Conservation (phyloP, 2,797 vertebrate genomes). For the Furcifer pardalis region DNA sequence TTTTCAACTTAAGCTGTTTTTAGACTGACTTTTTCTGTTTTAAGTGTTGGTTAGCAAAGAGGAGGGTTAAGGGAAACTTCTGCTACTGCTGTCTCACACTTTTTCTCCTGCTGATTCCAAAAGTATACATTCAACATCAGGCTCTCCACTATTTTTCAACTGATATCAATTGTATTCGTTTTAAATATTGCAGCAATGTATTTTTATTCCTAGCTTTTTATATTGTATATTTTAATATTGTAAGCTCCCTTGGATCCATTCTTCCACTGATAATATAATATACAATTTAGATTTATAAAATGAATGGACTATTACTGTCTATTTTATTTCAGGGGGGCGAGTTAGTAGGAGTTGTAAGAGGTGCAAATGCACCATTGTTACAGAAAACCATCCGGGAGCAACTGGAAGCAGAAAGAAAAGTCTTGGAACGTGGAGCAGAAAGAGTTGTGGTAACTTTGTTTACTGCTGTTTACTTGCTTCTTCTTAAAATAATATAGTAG, state of each 20-base stretch:
- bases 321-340: slow-evolving; percentile 83
- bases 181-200: no score
- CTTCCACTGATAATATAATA: background rate
- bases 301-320: background rate
- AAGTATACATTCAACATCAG: no score
- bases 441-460: slow-evolving; percentile 77
- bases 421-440: slow-evolving; percentile 77
- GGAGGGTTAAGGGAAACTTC: no score
- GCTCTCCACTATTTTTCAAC: no score
- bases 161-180: no score
- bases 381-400: slow-evolving; percentile 88
- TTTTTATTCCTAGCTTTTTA: no score
- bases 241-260: background rate
- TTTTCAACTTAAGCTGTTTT: no score
- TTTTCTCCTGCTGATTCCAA: no score
- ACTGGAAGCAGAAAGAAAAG: slow-evolving; percentile 81
- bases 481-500: background rate
- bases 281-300: background rate
- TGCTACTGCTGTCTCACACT: no score
- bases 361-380: slow-evolving; percentile 86
- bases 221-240: no score
- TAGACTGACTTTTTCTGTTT: no score
- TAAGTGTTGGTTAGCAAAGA: no score
- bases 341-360: slow-evolving; percentile 86
- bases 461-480: background rate